These are phyloP conservation scores for Meriones unguiculatus DNA, from an alignment of 2,113 vertebrate genomes.

Conservation along the genomic window DNA sequence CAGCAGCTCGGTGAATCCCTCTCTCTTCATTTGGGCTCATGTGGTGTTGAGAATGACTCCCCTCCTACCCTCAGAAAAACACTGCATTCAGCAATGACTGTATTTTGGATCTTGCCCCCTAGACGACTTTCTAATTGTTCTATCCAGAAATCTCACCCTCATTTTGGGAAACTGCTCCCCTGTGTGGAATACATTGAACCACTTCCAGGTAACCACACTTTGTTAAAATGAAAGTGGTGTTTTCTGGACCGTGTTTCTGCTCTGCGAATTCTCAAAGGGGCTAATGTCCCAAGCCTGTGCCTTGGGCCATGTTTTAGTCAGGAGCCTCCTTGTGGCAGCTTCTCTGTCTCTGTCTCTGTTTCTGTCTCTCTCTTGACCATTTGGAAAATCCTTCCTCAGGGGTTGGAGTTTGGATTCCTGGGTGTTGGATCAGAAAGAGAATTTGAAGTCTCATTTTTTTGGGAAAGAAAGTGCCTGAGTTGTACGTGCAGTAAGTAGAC, in stretches of 20 bases:
- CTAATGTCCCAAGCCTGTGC: conserved; percentile 18
- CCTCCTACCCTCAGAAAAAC: conserved; percentile 53
- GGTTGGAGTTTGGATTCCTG: conserved; percentile 54
- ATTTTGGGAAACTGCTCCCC: conserved; percentile 73
- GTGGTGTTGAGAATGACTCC: conserved; percentile 51
- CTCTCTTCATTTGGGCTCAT: conserved; percentile 18
- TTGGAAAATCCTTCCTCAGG: conserved; percentile 59
- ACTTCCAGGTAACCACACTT: conserved; percentile 70
- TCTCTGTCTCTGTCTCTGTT: not conserved
- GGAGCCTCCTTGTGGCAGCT: conserved; percentile 63
- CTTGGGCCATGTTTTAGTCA: conserved; percentile 83
- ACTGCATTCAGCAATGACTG: conserved; percentile 51
- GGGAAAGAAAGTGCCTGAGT: not conserved
- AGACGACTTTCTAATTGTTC: conserved; percentile 65
- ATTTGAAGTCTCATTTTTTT: not conserved
- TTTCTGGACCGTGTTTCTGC: conserved; percentile 70
- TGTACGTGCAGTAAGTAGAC: not conserved
- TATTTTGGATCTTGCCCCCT: conserved; percentile 57
- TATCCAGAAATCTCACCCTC: conserved; percentile 61
- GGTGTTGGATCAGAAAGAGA: not conserved
- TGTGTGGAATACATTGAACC: conserved; percentile 58
- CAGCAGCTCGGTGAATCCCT: not conserved
- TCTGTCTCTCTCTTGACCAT: conserved; percentile 61
- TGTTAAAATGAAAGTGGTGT: conserved; percentile 63
- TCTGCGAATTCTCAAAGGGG: conserved; percentile 65